Evolutionary conservation across 1,140 invertebrate genomes (phyloP), one percentile per base, ranked within the genome.

Genomic region (Artemia franciscana): DNA sequence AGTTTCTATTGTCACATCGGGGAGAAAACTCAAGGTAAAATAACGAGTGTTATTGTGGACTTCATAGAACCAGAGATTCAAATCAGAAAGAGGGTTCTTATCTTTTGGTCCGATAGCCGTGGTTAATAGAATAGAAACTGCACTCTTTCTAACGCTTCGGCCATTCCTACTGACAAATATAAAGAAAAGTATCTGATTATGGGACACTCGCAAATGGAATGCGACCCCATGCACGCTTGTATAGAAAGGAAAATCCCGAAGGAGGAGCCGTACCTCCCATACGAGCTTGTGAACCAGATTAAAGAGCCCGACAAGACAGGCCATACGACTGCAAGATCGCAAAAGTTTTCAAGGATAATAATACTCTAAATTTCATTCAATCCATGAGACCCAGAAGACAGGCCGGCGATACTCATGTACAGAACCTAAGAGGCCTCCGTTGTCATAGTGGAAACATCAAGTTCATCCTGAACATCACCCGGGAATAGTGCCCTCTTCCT

Each of bases 21-120:
- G 62, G 62, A 57, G 61, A 58, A 63, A 63, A 58, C 57, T 62
- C 9, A 60, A 24, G 62, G 62, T 23, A 61, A 63, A 12, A 21
- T n/a, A 63, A 39, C 30, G 7, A 39, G 30, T 39, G n/a, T 39
- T 39, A n/a, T 39, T 39, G 30, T 39, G 30, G 30, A 39, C n/a
- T n/a, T n/a, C n/a, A n/a, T n/a, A n/a, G 30, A 39, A 7, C 30
- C 7, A 39, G 30, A 39, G 30, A 39, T 39, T n/a, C 30, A n/a
- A n/a, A n/a, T n/a, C n/a, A 39, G 30, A 39, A 7, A 39, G 30
- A 39, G n/a, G 30, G 30, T 39, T 7, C 30, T 39, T 39, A 39
- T 39, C 30, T 39, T 39, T 7, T 39, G 30, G 30, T 39, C 30
- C 7, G 30, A 39, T n/a, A n/a, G 30, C 7, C n/a, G 26, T 51